Conservation (phyloP, 1,140 invertebrate species). For the Cyclina sinensis region DNA sequence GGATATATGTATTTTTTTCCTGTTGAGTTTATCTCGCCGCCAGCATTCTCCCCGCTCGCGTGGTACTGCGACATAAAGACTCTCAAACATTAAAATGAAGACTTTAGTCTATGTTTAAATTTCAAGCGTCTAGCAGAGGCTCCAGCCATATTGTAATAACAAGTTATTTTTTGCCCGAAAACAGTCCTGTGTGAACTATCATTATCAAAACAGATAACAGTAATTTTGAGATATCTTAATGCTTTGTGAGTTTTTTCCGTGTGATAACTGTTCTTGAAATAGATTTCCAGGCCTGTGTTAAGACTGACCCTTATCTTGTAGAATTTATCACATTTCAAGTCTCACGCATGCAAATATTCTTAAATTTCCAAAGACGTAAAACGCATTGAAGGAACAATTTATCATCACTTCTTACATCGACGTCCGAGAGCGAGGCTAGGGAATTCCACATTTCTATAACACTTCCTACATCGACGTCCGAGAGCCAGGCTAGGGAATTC, state of each 20-base stretch:
- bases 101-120: constrained; percentile 41
- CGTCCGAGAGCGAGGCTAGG: too few species aligned
- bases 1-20: neutral
- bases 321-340: constrained; percentile 24
- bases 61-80: constrained; percentile 8
- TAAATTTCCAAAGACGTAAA: too few species aligned
- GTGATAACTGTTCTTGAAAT: neutral
- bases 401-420: too few species aligned
- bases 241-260: neutral
- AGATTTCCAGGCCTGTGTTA: neutral
- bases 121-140: constrained; percentile 5
- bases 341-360: neutral
- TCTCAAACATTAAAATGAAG: constrained; percentile 3
- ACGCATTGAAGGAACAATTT: too few species aligned
- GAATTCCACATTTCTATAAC: too few species aligned
- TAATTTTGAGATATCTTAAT: constrained; percentile 15
- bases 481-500: too few species aligned
- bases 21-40: neutral
- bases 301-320: neutral
- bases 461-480: too few species aligned
- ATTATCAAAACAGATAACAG: constrained; percentile 28
- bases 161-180: neutral
- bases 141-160: constrained; percentile 25
- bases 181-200: constrained; percentile 28
- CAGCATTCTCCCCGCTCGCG: constrained; percentile 11